These are phyloP conservation scores for Micromys minutus DNA, from an alignment of 2,113 vertebrate genomes.

Conservation along the genomic window DNA sequence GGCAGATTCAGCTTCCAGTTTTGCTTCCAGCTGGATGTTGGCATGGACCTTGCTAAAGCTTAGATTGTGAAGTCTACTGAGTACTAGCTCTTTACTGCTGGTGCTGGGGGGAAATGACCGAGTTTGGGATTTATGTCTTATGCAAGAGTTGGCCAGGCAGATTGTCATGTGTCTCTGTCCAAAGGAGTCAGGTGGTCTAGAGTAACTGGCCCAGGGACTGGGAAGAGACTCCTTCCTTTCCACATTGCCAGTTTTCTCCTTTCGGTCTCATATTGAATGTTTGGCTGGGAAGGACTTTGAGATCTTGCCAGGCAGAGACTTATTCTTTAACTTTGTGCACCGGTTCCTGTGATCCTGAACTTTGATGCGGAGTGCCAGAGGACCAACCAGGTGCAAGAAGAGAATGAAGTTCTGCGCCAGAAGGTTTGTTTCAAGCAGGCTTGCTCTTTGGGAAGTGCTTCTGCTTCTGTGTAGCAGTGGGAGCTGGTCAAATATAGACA, in stretches of 20 bases:
- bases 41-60: not conserved
- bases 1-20: not conserved
- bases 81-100: not conserved
- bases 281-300: not conserved
- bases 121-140: not conserved
- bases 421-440: constrained; percentile 84
- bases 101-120: not conserved
- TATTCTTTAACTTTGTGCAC: constrained; percentile 89
- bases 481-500: not conserved
- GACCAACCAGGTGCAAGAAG: constrained; percentile 89
- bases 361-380: constrained; percentile 95
- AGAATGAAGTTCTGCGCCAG: constrained; percentile 94
- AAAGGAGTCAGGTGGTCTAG: not conserved
- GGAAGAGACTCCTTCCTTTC: not conserved
- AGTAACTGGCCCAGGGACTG: not conserved
- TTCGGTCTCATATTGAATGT: not conserved
- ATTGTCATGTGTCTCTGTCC: not conserved
- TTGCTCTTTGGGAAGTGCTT: not conserved
- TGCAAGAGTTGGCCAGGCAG: not conserved
- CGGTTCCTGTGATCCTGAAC: constrained; percentile 94
- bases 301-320: not conserved
- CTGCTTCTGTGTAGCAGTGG: not conserved
- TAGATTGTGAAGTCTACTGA: not conserved
- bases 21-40: not conserved
- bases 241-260: not conserved